A percentile compares a stretch with the other conserved stretches of the same genome.
phyloP scores from a whole-genome alignment of 1,140 invertebrate species.

The Drosophila tropicalis region DNA sequence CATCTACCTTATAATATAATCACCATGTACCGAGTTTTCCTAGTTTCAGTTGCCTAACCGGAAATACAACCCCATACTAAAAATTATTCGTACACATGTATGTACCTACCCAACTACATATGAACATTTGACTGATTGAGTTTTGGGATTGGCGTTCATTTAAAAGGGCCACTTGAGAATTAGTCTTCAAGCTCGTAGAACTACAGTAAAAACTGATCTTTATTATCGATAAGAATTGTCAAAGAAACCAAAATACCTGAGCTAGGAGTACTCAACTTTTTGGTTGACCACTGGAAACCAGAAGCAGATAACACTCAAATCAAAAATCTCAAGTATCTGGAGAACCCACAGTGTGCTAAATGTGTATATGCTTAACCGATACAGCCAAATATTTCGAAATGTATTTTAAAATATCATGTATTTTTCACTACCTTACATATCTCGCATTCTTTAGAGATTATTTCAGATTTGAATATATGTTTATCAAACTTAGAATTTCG shows the following conservation, averaged over 20 bases:
- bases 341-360: not conserved
- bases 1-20: conserved; percentile 68
- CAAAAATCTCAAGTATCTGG: not conserved
- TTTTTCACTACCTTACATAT: no score
- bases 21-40: conserved; percentile 46
- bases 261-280: conserved; percentile 30
- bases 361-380: not conserved
- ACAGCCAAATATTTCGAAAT: not conserved
- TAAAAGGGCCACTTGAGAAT: conserved; percentile 31
- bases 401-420: not conserved
- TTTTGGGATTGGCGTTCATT: conserved; percentile 5
- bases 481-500: not conserved
- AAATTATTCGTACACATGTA: conserved; percentile 12
- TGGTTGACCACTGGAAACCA: conserved; percentile 1
- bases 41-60: conserved; percentile 55
- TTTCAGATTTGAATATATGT: not conserved
- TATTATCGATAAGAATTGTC: conserved; percentile 36
- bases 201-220: not conserved
- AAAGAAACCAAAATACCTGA: conserved; percentile 24
- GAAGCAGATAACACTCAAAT: conserved; percentile 27
- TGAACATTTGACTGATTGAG: not conserved
- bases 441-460: not conserved
- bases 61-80: conserved; percentile 53
- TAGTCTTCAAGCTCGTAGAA: conserved; percentile 19
- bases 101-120: not conserved